A percentile compares a stretch with the other conserved stretches of the same genome.
phyloP scores from a whole-genome alignment of 2,113 vertebrate genomes.

The Puntigrus tetrazona region DNA sequence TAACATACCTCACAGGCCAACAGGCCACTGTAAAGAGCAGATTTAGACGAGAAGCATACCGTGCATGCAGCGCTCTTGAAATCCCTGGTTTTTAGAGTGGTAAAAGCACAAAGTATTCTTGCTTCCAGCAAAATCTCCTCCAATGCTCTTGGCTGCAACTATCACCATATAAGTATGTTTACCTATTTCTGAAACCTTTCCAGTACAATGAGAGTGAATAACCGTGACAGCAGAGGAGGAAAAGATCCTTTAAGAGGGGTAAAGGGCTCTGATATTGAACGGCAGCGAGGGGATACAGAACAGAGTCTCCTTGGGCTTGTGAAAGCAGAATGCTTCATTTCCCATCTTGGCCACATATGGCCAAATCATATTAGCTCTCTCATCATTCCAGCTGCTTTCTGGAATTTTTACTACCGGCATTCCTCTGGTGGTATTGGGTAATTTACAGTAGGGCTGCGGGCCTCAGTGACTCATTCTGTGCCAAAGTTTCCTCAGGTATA shows the following conservation, averaged over 20 bases:
- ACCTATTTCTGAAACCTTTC: conserved; percentile 30
- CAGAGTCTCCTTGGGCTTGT: conserved; percentile 9
- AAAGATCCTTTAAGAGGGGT: conserved; percentile 11
- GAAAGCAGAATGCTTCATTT: conserved; percentile 31
- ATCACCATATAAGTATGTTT: conserved; percentile 40
- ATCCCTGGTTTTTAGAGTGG: background rate
- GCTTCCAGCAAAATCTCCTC: conserved; percentile 18
- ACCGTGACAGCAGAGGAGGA: background rate
- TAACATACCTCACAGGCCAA: background rate
- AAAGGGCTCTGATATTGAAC: conserved; percentile 40
- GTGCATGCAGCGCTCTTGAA: background rate
- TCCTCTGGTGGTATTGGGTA: conserved; percentile 17
- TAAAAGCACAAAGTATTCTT: background rate
- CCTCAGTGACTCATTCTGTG: background rate
- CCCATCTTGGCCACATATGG: conserved; percentile 51
- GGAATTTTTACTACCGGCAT: conserved; percentile 54
- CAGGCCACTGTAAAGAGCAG: background rate
- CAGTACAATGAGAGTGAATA: conserved; percentile 5
- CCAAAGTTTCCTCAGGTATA: background rate
- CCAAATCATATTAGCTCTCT: conserved; percentile 40
- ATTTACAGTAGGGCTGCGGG: conserved; percentile 36
- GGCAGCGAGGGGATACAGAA: conserved; percentile 4
- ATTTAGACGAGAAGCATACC: conserved; percentile 3
- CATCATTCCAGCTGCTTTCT: conserved; percentile 51
- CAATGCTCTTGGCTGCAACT: conserved; percentile 22